These are phyloP conservation scores for Ailuropoda melanoleuca DNA, from an alignment of 2,113 vertebrate genomes.

Conservation along the genomic window DNA sequence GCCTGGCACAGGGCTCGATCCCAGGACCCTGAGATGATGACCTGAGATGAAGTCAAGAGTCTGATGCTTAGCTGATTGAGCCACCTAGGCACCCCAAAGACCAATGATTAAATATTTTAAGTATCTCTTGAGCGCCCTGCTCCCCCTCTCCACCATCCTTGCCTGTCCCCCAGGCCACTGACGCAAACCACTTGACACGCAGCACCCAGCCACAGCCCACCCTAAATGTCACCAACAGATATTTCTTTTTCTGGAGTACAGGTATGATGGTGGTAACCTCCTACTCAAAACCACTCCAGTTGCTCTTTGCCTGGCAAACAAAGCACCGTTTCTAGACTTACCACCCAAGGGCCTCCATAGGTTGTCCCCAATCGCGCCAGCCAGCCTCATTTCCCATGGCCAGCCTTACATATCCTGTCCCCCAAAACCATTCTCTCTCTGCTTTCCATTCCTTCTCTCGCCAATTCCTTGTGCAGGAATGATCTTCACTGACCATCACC, in stretches of 20 bases:
- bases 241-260: not conserved
- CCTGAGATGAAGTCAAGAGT: not conserved
- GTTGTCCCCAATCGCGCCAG: not conserved
- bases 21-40: not conserved
- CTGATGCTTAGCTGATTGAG: not conserved
- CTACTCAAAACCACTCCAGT: not conserved
- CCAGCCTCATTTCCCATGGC: not conserved
- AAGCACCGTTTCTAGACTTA: not conserved
- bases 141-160: not conserved
- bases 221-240: not conserved
- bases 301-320: not conserved
- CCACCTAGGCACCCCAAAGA: not conserved
- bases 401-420: not conserved
- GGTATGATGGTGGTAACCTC: not conserved
- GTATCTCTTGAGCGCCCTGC: not conserved
- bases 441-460: not conserved
- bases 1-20: not conserved
- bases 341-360: rapidly evolving
- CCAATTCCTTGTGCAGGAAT: not conserved
- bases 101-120: not conserved
- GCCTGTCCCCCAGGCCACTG: rapidly evolving
- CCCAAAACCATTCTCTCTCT: not conserved
- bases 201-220: too few relatives aligned
- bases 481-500: not conserved
- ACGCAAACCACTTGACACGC: not conserved